Percentiles rank a stretch among this genome's conserved stretches.
Evolutionary conservation across 1,140 invertebrate genomes (phyloP).

Genomic region (Phthorimaea operculella): DNA sequence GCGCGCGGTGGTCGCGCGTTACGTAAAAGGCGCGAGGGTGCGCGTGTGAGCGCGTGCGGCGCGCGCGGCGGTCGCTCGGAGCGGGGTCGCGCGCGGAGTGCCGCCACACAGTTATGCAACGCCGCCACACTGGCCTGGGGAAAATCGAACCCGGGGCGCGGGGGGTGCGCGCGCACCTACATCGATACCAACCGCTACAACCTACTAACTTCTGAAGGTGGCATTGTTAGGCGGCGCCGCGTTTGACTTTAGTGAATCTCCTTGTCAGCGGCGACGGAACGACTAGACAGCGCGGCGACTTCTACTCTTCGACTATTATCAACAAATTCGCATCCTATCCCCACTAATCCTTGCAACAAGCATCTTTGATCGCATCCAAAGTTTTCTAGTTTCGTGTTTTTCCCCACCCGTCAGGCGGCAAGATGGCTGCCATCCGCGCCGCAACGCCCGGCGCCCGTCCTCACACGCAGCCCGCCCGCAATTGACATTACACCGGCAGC

Average conservation of each 20-base stretch:
- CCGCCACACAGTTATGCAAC: conserved; percentile 61
- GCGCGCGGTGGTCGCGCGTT: conserved; percentile 52
- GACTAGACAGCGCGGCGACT: background rate
- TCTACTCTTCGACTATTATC: background rate
- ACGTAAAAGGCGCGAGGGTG: conserved; percentile 56
- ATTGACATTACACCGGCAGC: conserved; percentile 36
- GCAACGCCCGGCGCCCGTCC: conserved; percentile 24
- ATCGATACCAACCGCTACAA: conserved; percentile 29
- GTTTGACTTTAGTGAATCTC: background rate
- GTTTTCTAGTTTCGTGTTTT: background rate
- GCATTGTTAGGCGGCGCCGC: background rate
- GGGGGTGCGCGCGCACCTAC: conserved; percentile 51
- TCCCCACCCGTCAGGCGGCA: background rate
- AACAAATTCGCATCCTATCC: background rate
- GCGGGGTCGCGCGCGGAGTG: conserved; percentile 61
- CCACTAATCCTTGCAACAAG: background rate
- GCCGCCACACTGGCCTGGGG: conserved; percentile 56
- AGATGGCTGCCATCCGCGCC: background rate
- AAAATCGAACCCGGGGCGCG: conserved; percentile 57
- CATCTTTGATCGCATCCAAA: background rate
- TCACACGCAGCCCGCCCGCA: conserved; percentile 23
- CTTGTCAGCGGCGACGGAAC: background rate
- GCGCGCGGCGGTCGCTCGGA: conserved; percentile 56
- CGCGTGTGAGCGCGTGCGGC: conserved; percentile 54
- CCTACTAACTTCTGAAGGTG: background rate